Evolutionary conservation across 2,797 vertebrate species (phyloP).

Genomic region (Bovichtus diacanthus): DNA sequence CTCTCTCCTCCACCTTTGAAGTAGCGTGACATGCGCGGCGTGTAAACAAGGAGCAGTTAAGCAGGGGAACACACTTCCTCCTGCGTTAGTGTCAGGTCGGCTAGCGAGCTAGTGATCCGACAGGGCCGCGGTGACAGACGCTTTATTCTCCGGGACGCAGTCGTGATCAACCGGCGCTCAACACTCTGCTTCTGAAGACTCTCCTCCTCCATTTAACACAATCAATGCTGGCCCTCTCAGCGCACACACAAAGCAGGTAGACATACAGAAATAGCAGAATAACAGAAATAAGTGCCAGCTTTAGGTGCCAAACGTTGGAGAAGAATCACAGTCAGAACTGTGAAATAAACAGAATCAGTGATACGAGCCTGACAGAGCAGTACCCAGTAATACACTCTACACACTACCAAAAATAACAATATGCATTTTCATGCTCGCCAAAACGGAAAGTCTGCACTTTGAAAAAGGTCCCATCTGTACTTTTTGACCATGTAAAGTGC

Average conservation of each 20-base stretch:
- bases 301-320: constrained; percentile 28
- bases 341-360: constrained; percentile 34
- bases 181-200: constrained; percentile 28
- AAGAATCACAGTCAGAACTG: constrained; percentile 19
- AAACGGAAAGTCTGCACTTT: neutral
- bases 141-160: constrained; percentile 64
- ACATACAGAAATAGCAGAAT: constrained; percentile 34
- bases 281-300: constrained; percentile 23
- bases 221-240: constrained; percentile 34
- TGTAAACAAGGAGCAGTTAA: constrained; percentile 85
- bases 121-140: constrained; percentile 58
- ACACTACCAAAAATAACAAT: neutral
- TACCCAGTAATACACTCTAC: neutral
- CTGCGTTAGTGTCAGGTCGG: constrained; percentile 78
- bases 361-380: neutral
- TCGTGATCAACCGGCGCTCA: constrained; percentile 44
- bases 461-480: neutral
- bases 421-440: neutral
- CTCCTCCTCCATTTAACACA: constrained; percentile 48
- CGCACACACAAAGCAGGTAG: constrained; percentile 30
- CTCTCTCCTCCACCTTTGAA: constrained; percentile 75
- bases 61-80: constrained; percentile 80
- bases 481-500: neutral
- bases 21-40: constrained; percentile 75
- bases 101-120: constrained; percentile 59